Evolutionary conservation across 2,797 vertebrate genomes (phyloP), one percentile per base, ranked within the genome.

Genomic region (Mareca strepera): DNA sequence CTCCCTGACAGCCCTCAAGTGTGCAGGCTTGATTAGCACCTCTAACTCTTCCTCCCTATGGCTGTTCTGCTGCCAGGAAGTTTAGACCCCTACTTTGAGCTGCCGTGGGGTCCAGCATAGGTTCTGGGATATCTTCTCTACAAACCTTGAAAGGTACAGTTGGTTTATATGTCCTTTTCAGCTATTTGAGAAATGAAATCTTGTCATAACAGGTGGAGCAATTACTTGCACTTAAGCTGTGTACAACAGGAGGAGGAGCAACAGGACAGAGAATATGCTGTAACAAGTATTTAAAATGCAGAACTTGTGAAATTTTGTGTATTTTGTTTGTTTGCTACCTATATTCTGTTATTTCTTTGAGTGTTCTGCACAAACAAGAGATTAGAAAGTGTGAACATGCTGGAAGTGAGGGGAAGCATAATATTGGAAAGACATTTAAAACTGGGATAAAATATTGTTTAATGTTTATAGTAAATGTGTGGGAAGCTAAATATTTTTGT

Each of bases 401-500:
- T 89, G 69, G 37, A 68, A 92, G 88, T 39, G 46, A 76, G 92
- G n/a, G 39, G 50, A 87, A 76, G 29, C 18, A 60, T 69, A 88
- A 7, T 79, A 90, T 76, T 79, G 77, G 83, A 75, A 78, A 79
- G 39, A 64, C 23, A 73, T 83, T 75, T 83, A 39, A 82, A 93
- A 31, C 6, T 8, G 46, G 52, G n/a, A 14, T 83, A 59, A 73
- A 95, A 82, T 88, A 74, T 35, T 92, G 68, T 39, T 70, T 81
- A 63, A 64, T 64, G 88, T 84, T 94, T 90, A 80, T 63, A 88
- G 50, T 83, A 81, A 69, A 92, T 44, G 50, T 86, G 80, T 82
- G 91, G 83, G 90, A 94, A 90, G 81, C 35, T 66, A 74, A 79
- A 60, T 95, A 70, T 81, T 90, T 96, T 92, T 96, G 82, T 94